Conservation (phyloP, 2,113 vertebrate genomes). For the Catagonus wagneri region DNA sequence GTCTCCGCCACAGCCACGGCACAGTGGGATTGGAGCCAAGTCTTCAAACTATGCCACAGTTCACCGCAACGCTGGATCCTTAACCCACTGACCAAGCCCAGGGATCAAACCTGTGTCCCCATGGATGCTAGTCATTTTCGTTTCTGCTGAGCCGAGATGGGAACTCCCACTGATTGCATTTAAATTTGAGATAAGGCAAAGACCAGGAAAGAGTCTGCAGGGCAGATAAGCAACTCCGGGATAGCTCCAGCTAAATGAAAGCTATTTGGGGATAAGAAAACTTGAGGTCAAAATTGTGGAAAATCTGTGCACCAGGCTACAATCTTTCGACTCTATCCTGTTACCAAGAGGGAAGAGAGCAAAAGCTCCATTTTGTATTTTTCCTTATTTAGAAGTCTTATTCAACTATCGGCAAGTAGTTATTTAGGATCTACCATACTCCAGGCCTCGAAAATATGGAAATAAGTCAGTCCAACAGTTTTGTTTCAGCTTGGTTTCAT, state of each 20-base stretch:
- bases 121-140: no score
- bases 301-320: neutral
- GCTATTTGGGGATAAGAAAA: constrained; percentile 24
- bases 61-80: no score
- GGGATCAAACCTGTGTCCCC: no score
- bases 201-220: neutral
- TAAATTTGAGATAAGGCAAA: constrained; percentile 18
- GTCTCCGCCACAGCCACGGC: no score
- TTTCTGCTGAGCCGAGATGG: no score
- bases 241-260: neutral
- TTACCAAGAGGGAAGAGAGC: constrained; percentile 22
- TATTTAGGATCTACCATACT: neutral
- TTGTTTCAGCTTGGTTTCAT: neutral
- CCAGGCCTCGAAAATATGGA: neutral
- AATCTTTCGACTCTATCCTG: neutral
- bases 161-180: neutral
- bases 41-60: no score
- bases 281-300: constrained; percentile 36
- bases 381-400: neutral
- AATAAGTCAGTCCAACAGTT: neutral
- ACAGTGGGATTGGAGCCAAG: no score
- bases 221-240: neutral
- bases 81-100: no score
- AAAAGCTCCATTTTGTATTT: neutral
- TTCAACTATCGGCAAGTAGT: constrained; percentile 10